These are phyloP conservation scores for Hyperopisus bebe DNA, from an alignment of 2,113 vertebrate genomes.

Conservation along the genomic window DNA sequence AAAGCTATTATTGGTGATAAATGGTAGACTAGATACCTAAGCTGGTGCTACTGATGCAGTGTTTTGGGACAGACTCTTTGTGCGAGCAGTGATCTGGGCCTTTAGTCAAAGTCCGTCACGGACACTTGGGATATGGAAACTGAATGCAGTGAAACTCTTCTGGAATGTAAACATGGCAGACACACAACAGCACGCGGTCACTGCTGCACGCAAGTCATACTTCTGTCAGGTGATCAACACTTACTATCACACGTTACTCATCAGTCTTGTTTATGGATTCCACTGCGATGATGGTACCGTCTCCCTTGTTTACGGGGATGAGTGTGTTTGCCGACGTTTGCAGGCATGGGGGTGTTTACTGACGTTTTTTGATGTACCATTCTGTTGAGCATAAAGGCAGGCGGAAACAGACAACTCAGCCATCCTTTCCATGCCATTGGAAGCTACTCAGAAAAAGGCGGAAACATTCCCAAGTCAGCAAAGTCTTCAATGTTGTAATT, in stretches of 20 bases:
- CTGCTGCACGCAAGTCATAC: background rate
- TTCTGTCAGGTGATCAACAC: background rate
- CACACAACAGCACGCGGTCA: background rate
- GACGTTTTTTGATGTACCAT: background rate
- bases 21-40: too few species aligned
- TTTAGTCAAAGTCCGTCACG: background rate
- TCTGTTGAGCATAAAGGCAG: background rate
- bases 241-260: background rate
- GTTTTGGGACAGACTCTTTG: background rate
- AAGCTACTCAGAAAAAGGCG: conserved; percentile 86
- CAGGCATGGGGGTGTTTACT: background rate
- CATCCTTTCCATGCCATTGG: background rate
- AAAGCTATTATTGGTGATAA: background rate
- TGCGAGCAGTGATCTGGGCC: background rate
- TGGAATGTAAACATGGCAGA: background rate
- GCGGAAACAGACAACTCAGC: background rate
- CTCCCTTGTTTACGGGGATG: background rate
- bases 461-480: conserved; percentile 97
- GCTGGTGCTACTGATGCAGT: background rate
- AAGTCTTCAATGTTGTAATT: conserved; percentile 99
- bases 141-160: background rate
- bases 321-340: background rate
- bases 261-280: background rate
- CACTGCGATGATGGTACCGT: background rate
- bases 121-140: background rate